These are phyloP conservation scores for Pseudomyrmex concolor DNA, from an alignment of 1,140 invertebrate genomes.

Conservation along the genomic window DNA sequence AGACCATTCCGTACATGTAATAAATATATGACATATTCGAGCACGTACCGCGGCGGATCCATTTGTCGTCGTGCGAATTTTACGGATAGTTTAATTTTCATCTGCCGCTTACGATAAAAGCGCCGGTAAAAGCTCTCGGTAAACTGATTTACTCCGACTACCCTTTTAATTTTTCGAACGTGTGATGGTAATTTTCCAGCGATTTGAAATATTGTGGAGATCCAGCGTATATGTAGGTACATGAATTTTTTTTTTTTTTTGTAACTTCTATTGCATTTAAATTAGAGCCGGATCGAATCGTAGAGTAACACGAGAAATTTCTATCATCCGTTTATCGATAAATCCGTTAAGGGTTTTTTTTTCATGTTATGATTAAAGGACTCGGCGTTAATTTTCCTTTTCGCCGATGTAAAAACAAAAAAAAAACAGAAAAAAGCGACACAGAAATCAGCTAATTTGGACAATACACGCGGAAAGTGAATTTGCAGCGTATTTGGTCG, in stretches of 20 bases:
- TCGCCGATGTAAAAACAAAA: background rate
- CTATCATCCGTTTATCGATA: constrained; percentile 11
- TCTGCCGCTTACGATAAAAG: constrained; percentile 66
- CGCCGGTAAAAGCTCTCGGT: constrained; percentile 58
- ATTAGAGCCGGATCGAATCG: constrained; percentile 18
- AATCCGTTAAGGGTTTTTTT: background rate
- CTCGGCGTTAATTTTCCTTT: constrained; percentile 5
- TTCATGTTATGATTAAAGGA: background rate
- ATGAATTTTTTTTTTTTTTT: constrained; percentile 22
- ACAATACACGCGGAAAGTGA: background rate
- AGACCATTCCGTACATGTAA: background rate
- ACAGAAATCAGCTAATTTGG: background rate
- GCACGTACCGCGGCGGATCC: constrained; percentile 14
- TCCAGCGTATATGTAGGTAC: background rate
- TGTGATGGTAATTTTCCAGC: constrained; percentile 44
- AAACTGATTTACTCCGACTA: constrained; percentile 58
- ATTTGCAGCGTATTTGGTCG: constrained; percentile 11
- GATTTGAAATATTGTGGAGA: constrained; percentile 49
- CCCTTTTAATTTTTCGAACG: constrained; percentile 59
- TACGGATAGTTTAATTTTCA: constrained; percentile 63
- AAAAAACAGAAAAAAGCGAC: too few species aligned
- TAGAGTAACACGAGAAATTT: constrained; percentile 17
- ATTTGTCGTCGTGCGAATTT: constrained; percentile 60
- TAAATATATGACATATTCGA: constrained; percentile 10
- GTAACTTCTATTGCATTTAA: constrained; percentile 22